Base-by-base conservation (phyloP, 1,140 invertebrate genomes). In the Subanguina moxae region DNA sequence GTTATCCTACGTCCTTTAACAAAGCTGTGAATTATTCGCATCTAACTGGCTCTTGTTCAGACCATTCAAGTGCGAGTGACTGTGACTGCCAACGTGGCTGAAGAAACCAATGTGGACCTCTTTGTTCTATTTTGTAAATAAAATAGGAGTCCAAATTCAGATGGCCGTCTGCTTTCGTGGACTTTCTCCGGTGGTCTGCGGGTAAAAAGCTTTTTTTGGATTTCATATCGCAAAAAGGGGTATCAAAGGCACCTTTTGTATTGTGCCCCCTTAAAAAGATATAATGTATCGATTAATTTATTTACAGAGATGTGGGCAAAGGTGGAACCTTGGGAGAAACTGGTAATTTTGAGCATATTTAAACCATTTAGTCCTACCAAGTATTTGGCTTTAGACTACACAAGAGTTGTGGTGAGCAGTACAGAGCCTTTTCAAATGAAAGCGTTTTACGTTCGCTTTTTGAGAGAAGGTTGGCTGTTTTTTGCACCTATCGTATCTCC, bases 141-240 rank as follows among this genome's bases (percentile, higher is more conserved):
- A 21, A 19, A 52, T 52, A 25, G 17, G 17, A 21, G 17, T 52
- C n/a, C n/a, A 25, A 5, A 52, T 76, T 70, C 9, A 75, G 70
- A 38, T 77, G 21, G 58, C 73, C 17, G 43, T 74, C 27, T 74
- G 73, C 57, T 71, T 74, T 25, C 28, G 42, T n/a, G 74, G 74
- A 1, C 62, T 74, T 28, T 77, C 75, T 11, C 73, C 73, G 23
- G 30, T 69, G 15, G 75, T 77, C 5, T 74, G 73, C 52, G 73
- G 75, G 32, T 38, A 38, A 5, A 38, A 38, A 38, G 11, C 3
- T 38, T 38, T 38, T 3, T 38, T n/a, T n/a, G n/a, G n/a, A n/a
- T n/a, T n/a, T n/a, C n/a, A n/a, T n/a, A n/a, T n/a, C n/a, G n/a
- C n/a, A n/a, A n/a, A n/a, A n/a, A n/a, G n/a, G n/a, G n/a, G n/a